Percentiles rank a stretch among this genome's conserved stretches.
phyloP scores from a whole-genome alignment of 1,140 invertebrate genomes.

The Diploscapter pachys region DNA sequence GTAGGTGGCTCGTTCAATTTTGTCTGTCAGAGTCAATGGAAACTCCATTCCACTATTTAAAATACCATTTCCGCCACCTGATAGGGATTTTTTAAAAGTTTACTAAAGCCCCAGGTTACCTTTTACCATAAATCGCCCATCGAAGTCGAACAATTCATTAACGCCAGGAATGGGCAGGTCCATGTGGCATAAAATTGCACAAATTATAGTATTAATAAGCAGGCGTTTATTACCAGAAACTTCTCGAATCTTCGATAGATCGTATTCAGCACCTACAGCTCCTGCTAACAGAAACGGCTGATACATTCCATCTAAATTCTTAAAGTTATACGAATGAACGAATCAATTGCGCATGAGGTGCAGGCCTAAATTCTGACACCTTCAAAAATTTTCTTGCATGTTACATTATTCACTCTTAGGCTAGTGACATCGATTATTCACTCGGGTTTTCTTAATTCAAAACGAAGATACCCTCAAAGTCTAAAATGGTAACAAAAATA shows the following conservation, averaged over 20 bases:
- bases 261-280: slow-evolving; percentile 37
- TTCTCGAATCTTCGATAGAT: slow-evolving; percentile 36
- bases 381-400: no score
- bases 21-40: slow-evolving; percentile 38
- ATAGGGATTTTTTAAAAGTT: background rate
- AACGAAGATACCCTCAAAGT: no score
- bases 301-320: slow-evolving; percentile 28
- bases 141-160: slow-evolving; percentile 40
- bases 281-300: slow-evolving; percentile 38
- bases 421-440: no score
- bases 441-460: no score
- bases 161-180: slow-evolving; percentile 39
- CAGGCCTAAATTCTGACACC: no score
- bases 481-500: no score
- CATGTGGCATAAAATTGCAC: slow-evolving; percentile 17
- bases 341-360: no score
- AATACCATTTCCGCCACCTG: slow-evolving; percentile 30
- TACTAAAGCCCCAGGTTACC: slow-evolving; percentile 5
- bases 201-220: background rate
- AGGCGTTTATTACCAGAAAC: slow-evolving; percentile 14
- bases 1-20: slow-evolving; percentile 32
- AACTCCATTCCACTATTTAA: slow-evolving; percentile 31
- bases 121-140: slow-evolving; percentile 38
- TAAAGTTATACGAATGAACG: no score
- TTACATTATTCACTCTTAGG: no score